phyloP scores from a whole-genome alignment of 2,797 vertebrate genomes.

The Myotis myotis region DNA sequence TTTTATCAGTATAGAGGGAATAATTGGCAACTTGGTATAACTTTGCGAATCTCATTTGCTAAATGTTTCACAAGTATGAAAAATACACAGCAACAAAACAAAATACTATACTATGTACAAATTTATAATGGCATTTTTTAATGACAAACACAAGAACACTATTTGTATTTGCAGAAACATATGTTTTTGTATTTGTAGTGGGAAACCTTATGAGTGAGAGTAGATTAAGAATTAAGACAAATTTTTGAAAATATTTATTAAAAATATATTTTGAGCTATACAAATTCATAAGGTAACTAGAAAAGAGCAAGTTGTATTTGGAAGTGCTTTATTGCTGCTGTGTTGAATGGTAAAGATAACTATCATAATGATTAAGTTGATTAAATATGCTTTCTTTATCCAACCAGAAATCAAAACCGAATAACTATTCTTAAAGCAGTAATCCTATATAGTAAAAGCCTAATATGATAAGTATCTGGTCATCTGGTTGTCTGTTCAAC shows the following conservation, averaged over 20 bases:
- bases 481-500: no score
- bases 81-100: neutral
- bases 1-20: neutral
- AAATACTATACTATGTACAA: neutral
- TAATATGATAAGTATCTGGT: no score
- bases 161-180: neutral
- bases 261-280: neutral
- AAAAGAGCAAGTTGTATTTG: neutral
- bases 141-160: neutral
- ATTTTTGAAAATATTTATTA: slow-evolving; percentile 26
- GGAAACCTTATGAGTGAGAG: neutral
- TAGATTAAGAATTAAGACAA: neutral
- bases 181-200: neutral
- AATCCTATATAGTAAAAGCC: no score
- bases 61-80: neutral
- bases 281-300: neutral
- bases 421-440: neutral
- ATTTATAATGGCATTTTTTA: slow-evolving; percentile 1
- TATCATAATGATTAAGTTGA: neutral
- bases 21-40: neutral
- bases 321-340: neutral
- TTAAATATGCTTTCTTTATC: neutral
- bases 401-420: neutral
- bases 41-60: neutral
- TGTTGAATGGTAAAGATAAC: neutral